These are phyloP conservation scores for Oreochromis aureus DNA, from an alignment of 2,113 vertebrate species.

Conservation along the genomic window DNA sequence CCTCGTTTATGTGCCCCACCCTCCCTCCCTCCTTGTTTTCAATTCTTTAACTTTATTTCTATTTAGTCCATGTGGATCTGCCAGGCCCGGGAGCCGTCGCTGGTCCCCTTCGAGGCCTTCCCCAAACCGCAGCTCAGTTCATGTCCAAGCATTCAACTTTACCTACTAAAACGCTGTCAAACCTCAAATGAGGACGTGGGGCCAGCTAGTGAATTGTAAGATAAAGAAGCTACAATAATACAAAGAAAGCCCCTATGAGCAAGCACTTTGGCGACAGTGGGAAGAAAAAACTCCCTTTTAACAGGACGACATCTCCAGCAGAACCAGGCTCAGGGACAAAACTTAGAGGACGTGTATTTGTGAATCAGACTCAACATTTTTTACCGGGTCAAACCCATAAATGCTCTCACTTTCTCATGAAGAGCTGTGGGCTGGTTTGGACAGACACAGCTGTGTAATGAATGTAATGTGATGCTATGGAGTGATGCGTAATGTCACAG, in stretches of 20 bases:
- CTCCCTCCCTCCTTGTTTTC: too few relatives aligned
- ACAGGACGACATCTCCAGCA: background rate
- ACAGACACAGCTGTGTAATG: background rate
- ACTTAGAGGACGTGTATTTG: accelerated
- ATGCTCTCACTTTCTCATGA: background rate
- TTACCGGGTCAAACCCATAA: background rate
- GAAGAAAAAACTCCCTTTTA: background rate
- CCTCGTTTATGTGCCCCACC: too few relatives aligned
- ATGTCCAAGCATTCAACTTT: too few relatives aligned
- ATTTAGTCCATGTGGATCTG: too few relatives aligned
- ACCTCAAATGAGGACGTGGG: too few relatives aligned
- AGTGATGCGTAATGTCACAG: accelerated
- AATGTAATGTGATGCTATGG: background rate
- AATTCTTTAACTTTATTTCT: too few relatives aligned
- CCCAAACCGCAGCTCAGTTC: too few relatives aligned
- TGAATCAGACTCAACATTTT: background rate
- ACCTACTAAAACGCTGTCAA: too few relatives aligned
- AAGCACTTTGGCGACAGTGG: background rate
- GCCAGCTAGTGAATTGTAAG: background rate
- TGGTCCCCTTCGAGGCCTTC: too few relatives aligned
- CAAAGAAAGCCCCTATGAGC: background rate
- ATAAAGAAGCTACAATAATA: accelerated
- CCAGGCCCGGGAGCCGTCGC: too few relatives aligned
- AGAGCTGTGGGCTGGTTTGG: background rate
- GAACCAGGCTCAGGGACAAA: background rate